These are phyloP conservation scores for Silurus aristotelis DNA, from an alignment of 2,797 vertebrate species.

Conservation along the genomic window DNA sequence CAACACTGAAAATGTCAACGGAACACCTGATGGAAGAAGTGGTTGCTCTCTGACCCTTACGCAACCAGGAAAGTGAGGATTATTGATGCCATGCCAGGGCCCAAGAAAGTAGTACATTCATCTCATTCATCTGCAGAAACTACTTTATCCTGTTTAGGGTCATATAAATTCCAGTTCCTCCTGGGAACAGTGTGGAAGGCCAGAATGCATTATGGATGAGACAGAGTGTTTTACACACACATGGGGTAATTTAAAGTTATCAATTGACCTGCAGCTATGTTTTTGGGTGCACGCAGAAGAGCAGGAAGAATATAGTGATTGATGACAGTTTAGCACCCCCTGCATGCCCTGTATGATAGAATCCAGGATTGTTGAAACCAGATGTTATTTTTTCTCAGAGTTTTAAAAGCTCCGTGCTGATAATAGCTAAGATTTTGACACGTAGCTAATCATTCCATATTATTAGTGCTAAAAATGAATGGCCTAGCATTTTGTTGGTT, in stretches of 20 bases:
- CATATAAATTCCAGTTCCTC: neutral
- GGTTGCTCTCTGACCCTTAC: slow-evolving; percentile 4
- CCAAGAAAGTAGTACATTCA: neutral
- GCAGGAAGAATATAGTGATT: neutral
- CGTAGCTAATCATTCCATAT: neutral
- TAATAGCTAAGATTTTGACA: neutral
- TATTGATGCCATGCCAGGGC: neutral
- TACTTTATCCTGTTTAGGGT: neutral
- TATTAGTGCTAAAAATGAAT: neutral
- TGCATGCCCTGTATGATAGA: neutral
- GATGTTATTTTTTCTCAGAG: neutral
- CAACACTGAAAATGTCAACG: slow-evolving; percentile 37
- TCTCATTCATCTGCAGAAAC: slow-evolving; percentile 1
- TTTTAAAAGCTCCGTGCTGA: neutral
- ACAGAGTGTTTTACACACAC: neutral
- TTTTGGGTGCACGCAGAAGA: neutral
- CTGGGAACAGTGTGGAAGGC: neutral
- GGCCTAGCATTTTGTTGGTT: neutral
- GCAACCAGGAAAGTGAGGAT: neutral
- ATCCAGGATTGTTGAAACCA: neutral
- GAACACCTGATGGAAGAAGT: slow-evolving; percentile 29
- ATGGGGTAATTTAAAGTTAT: neutral
- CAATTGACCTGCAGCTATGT: neutral
- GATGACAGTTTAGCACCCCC: neutral
- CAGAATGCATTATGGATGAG: neutral